Evolutionary conservation across 2,797 vertebrate genomes (phyloP).

Genomic region (Pipistrellus nathusii): DNA sequence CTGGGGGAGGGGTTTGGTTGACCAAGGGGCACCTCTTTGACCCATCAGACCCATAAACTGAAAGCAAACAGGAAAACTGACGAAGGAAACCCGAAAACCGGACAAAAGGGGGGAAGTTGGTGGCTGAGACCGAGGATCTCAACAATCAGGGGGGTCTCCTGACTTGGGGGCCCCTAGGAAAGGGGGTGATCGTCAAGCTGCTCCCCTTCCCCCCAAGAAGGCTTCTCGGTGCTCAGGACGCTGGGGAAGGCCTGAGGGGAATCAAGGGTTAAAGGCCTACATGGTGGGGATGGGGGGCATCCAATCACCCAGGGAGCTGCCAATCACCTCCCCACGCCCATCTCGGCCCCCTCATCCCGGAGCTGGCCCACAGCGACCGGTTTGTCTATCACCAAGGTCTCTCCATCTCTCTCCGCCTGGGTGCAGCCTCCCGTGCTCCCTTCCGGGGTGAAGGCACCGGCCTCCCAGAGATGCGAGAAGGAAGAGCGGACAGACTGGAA

Average conservation of each 20-base stretch:
- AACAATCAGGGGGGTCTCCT: background rate
- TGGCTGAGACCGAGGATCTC: background rate
- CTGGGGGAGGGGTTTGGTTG: background rate
- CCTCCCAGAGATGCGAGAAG: slow-evolving; percentile 3
- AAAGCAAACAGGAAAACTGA: slow-evolving; percentile 63
- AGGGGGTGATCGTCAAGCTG: background rate
- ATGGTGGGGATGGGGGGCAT: slow-evolving; percentile 58
- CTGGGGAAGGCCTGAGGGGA: slow-evolving; percentile 45
- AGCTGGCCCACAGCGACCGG: slow-evolving; percentile 68
- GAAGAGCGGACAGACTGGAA: slow-evolving; percentile 40
- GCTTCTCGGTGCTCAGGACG: background rate
- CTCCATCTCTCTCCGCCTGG: background rate
- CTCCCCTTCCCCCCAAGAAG: background rate
- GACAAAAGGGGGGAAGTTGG: slow-evolving; percentile 29
- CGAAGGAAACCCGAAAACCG: slow-evolving; percentile 45
- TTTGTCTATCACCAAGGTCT: slow-evolving; percentile 77
- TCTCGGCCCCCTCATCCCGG: slow-evolving; percentile 2
- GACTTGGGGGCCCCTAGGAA: background rate
- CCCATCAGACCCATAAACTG: background rate
- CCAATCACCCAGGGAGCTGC: slow-evolving; percentile 78
- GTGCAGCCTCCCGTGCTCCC: slow-evolving; percentile 30
- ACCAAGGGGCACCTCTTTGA: background rate
- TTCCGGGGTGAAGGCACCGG: slow-evolving; percentile 66
- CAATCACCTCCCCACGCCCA: slow-evolving; percentile 77
- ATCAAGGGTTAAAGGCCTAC: slow-evolving; percentile 75